These are phyloP conservation scores for Myiothlypis coronata DNA, from an alignment of 2,797 vertebrate genomes.

Conservation along the genomic window DNA sequence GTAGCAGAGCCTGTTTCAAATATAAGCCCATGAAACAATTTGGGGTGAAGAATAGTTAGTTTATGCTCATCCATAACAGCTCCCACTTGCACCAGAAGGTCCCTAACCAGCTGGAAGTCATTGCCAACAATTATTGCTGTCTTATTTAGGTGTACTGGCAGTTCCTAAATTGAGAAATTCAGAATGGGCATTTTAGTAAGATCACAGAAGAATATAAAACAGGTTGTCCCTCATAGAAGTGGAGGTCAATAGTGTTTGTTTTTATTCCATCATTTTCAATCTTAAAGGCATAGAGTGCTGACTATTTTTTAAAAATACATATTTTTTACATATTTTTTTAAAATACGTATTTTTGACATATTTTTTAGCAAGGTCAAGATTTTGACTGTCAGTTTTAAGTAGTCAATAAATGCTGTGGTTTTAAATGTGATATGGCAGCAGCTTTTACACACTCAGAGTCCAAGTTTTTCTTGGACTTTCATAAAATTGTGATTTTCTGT, in stretches of 20 bases:
- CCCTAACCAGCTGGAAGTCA: background rate
- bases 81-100: background rate
- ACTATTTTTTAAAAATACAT: accelerated
- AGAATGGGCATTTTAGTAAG: background rate
- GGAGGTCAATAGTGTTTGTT: background rate
- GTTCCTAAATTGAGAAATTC: background rate
- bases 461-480: background rate
- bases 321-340: background rate
- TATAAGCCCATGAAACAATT: background rate
- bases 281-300: background rate
- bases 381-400: background rate
- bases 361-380: background rate
- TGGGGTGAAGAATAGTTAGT: background rate
- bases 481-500: background rate
- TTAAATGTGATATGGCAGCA: background rate
- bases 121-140: background rate
- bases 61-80: background rate
- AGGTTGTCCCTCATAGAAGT: background rate
- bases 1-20: background rate
- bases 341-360: background rate
- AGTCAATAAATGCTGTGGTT: background rate
- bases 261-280: background rate
- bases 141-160: background rate
- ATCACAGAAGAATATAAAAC: background rate
- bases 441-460: background rate